These are phyloP conservation scores for Ormia ochracea DNA, from an alignment of 2,888 invertebrate species.

Conservation along the genomic window DNA sequence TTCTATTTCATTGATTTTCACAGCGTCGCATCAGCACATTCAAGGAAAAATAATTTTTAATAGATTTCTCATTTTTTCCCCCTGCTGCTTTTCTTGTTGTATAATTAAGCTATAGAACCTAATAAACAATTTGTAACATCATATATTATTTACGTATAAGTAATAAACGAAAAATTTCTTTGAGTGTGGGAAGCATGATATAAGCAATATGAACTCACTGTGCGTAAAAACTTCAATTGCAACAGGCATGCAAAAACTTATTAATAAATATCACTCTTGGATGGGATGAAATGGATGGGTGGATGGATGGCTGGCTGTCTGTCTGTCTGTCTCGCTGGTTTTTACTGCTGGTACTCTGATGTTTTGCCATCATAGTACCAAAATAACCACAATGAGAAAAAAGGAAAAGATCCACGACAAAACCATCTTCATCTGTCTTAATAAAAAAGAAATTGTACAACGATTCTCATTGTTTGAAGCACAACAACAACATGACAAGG, in stretches of 20 bases:
- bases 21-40: background rate
- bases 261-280: slow-evolving; percentile 43
- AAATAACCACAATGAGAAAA: slow-evolving; percentile 28
- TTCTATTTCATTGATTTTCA: background rate
- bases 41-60: background rate
- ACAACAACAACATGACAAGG: slow-evolving; percentile 28
- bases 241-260: slow-evolving; percentile 41
- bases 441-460: slow-evolving; percentile 19
- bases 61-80: background rate
- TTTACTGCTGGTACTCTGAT: no score
- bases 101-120: background rate
- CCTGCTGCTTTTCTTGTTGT: no score
- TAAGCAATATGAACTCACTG: slow-evolving; percentile 27
- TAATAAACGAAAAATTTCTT: background rate
- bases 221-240: slow-evolving; percentile 45
- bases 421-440: slow-evolving; percentile 25
- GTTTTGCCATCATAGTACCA: slow-evolving; percentile 33
- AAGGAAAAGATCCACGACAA: slow-evolving; percentile 10
- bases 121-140: background rate
- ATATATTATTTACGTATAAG: background rate
- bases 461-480: slow-evolving; percentile 33
- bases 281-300: slow-evolving; percentile 15
- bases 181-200: slow-evolving; percentile 18
- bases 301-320: background rate
- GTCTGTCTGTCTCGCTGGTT: slow-evolving; percentile 19